Evolutionary conservation across 2,888 invertebrate species (phyloP), one percentile per base, ranked within the genome.

Genomic region (Aporophyla nigra): DNA sequence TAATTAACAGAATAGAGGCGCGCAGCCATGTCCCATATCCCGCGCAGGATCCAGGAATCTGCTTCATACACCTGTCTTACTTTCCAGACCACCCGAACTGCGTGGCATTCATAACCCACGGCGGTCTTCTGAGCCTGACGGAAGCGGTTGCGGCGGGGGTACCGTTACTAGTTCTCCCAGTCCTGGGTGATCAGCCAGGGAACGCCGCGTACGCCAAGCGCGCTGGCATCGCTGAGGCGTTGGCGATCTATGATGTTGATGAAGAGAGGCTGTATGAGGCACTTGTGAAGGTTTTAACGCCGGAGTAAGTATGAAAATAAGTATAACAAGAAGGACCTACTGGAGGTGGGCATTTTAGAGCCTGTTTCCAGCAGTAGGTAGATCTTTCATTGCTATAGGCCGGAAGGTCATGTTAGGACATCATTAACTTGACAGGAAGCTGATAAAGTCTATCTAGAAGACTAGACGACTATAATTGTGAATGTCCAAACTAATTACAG

Each of bases 51-150:
- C 5, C 10, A 6, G 33, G 10, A 53, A 63, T 6, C 65, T 12
- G 6, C 4, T 46, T 33, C 12, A 21, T 63, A 24, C 10, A 19
- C 1, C 19, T 24, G 24, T 61, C 19, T n/a, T 27, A 27, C 43
- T 16, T 84, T 82, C 7, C 87, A 98, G 97, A 97, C 85, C 97
- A 98, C 88, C 97, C 97, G 0, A 97, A 97, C 74, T 97, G 97
- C 56, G 97, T 97, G 73, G 94, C 97, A 1, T 92, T 93, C 72
- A 89, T 93, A 68, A 94, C 96, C 0, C 97, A 97, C 85, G 97
- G 96, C 2, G 97, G 97, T 9, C 92, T 97, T 59, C 88, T 97
- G 78, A 97, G 97, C 65, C 91, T 96, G 51, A 97, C 95, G 1
- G 97, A 97, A 86, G 95, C 97, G 2, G 95, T 97, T 2, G 94